phyloP scores from a whole-genome alignment of 1,140 invertebrate species.

The Solenopsis fugax region DNA sequence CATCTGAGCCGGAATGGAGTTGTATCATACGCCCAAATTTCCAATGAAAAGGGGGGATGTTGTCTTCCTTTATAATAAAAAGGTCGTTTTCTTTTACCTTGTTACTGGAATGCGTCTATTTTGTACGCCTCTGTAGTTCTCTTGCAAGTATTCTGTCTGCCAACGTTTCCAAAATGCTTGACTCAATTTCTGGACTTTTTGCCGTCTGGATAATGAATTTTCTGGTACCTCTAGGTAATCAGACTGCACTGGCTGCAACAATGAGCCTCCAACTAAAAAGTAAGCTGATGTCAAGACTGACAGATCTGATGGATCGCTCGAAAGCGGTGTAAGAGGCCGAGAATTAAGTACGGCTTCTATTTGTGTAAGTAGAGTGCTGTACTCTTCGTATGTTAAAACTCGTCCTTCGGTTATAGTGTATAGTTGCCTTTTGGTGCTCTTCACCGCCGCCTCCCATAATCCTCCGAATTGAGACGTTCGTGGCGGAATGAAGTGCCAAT shows the following conservation, averaged over 20 bases:
- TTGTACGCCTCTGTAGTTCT: background rate
- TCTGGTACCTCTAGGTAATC: background rate
- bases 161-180: background rate
- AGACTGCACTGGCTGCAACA: background rate
- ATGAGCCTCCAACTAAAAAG: background rate
- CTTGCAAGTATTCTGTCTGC: background rate
- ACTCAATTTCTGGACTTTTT: background rate
- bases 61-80: too few species aligned
- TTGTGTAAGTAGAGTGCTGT: background rate
- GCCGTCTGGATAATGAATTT: background rate
- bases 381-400: background rate
- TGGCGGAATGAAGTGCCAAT: constrained; percentile 44
- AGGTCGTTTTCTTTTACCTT: too few species aligned
- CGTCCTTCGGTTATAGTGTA: background rate
- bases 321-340: background rate
- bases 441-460: constrained; percentile 71
- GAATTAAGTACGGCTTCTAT: background rate
- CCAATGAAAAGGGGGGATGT: too few species aligned
- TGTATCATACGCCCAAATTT: too few species aligned
- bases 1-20: too few species aligned
- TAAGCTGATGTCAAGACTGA: background rate
- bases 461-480: constrained; percentile 51
- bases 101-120: background rate
- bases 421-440: constrained; percentile 75
- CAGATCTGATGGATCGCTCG: background rate